These are phyloP conservation scores for Heloderma charlesbogerti DNA, from an alignment of 2,113 vertebrate species.

Conservation along the genomic window DNA sequence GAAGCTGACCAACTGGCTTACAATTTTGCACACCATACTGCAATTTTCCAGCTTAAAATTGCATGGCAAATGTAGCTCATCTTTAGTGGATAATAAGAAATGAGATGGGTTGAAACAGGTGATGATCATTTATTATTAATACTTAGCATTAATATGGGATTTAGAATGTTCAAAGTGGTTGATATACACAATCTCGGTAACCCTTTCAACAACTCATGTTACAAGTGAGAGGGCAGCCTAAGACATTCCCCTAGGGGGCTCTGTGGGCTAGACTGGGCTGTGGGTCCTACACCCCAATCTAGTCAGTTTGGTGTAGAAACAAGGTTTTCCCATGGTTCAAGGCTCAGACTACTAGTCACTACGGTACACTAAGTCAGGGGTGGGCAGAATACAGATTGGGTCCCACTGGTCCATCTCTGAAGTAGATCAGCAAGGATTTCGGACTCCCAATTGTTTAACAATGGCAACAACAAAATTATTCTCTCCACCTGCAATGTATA, in stretches of 20 bases:
- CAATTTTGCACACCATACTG: no score
- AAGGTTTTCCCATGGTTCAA: neutral
- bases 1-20: neutral
- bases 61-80: no score
- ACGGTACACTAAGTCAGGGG: neutral
- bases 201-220: neutral
- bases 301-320: neutral
- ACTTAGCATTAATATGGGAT: neutral
- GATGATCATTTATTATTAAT: neutral
- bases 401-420: no score
- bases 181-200: neutral
- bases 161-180: neutral
- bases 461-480: neutral
- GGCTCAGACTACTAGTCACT: neutral
- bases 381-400: neutral
- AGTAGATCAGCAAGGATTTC: neutral
- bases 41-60: no score
- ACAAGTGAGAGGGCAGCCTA: neutral
- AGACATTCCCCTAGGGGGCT: neutral
- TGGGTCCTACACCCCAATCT: neutral
- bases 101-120: neutral
- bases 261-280: no score
- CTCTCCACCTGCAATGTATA: neutral
- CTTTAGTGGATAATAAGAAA: neutral
- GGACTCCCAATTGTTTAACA: neutral